Conservation (phyloP, 2,113 vertebrate genomes). For the Trogon surrucura region DNA sequence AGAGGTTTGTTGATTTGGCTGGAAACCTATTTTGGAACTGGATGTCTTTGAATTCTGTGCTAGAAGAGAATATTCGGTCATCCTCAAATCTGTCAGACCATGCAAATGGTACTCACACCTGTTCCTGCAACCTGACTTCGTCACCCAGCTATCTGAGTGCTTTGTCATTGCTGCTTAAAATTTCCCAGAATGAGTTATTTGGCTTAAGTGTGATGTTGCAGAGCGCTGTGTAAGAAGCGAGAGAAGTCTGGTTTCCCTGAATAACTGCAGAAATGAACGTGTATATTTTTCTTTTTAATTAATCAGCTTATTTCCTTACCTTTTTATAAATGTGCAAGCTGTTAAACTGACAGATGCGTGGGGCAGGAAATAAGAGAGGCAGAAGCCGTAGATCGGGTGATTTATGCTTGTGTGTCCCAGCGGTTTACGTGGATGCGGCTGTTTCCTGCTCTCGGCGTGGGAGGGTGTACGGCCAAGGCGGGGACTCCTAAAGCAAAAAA, state of each 20-base stretch:
- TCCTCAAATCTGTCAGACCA: background rate
- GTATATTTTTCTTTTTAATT: background rate
- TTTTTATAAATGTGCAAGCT: background rate
- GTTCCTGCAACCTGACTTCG: background rate
- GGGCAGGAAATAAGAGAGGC: background rate
- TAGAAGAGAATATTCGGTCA: background rate
- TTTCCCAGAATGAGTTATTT: background rate
- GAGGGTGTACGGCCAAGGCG: background rate
- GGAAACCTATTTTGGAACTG: conserved; percentile 11
- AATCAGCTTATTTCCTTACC: background rate
- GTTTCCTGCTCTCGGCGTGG: background rate
- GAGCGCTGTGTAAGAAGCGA: background rate
- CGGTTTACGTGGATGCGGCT: background rate
- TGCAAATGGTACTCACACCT: background rate
- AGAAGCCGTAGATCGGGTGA: background rate
- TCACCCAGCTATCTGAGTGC: background rate
- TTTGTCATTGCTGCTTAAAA: background rate
- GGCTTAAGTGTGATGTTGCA: background rate
- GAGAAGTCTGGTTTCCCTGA: background rate
- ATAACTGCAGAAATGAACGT: background rate
- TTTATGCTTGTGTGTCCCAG: background rate
- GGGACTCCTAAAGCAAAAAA: background rate
- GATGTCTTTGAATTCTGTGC: background rate
- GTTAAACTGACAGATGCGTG: background rate
- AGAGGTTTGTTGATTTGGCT: conserved; percentile 46